Evolutionary conservation across 2,888 invertebrate species (phyloP).

Genomic region (Aproaerema taeniolella): DNA sequence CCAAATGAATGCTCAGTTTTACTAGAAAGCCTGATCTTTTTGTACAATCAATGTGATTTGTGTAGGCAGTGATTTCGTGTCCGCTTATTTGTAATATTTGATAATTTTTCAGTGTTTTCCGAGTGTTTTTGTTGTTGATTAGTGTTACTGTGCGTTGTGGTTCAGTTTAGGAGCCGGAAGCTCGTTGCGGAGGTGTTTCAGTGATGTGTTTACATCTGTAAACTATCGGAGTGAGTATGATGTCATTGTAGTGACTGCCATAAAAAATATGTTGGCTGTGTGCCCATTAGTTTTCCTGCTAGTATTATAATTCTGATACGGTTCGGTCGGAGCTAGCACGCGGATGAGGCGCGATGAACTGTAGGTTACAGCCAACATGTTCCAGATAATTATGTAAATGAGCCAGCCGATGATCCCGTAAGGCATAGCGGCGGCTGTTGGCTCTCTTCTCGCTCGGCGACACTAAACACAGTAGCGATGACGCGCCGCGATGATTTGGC

Average conservation of each 20-base stretch:
- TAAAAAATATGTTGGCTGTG: constrained; percentile 73
- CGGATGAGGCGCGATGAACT: constrained; percentile 54
- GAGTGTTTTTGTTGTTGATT: constrained; percentile 32
- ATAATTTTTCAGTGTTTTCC: constrained; percentile 37
- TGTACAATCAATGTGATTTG: constrained; percentile 40
- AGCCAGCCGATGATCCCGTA: constrained; percentile 28
- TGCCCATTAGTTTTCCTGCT: constrained; percentile 73
- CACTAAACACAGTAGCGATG: constrained; percentile 7
- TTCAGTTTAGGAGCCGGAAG: constrained; percentile 31
- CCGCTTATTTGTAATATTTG: constrained; percentile 49
- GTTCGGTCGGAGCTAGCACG: constrained; percentile 56
- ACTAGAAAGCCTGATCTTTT: constrained; percentile 30
- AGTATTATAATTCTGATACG: constrained; percentile 50
- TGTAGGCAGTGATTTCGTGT: constrained; percentile 64
- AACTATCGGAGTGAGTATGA: constrained; percentile 70
- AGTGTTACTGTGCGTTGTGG: constrained; percentile 28
- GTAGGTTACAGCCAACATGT: constrained; percentile 54
- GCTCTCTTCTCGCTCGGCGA: constrained; percentile 11
- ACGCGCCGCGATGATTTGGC: constrained; percentile 7
- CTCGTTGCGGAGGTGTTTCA: constrained; percentile 40
- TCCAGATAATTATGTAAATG: constrained; percentile 47
- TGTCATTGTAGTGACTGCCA: constrained; percentile 68
- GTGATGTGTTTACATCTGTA: constrained; percentile 74
- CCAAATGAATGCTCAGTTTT: constrained; percentile 34
- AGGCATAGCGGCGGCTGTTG: constrained; percentile 12